These are phyloP conservation scores for Pangasianodon gigas DNA, from an alignment of 2,113 vertebrate species.

Conservation along the genomic window DNA sequence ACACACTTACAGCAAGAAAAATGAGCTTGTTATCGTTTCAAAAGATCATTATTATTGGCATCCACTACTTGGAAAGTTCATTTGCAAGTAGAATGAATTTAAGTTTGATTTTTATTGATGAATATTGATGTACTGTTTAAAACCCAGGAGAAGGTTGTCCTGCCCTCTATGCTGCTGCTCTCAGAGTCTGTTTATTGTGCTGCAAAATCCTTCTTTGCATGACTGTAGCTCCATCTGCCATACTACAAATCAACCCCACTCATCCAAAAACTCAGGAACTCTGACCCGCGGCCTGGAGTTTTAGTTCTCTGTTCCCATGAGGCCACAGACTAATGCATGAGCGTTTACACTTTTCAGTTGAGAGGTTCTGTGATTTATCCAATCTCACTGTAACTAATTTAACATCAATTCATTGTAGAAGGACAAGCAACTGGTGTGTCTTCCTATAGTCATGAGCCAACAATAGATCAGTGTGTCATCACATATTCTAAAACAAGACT, in stretches of 20 bases:
- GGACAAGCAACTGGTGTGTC: constrained; percentile 23
- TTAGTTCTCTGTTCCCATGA: constrained; percentile 20
- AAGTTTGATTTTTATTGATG: background rate
- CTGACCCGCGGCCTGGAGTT: background rate
- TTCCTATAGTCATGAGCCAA: constrained; percentile 13
- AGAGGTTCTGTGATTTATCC: constrained; percentile 35
- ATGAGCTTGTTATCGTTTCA: background rate
- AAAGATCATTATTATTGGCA: background rate
- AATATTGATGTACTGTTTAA: constrained; percentile 1
- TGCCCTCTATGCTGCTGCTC: background rate
- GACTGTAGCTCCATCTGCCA: constrained; percentile 26
- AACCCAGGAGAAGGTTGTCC: background rate
- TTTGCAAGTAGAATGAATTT: background rate
- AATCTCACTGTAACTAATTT: constrained; percentile 34
- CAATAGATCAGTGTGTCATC: constrained; percentile 20
- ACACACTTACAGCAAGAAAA: background rate
- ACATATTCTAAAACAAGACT: background rate
- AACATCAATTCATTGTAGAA: constrained; percentile 37
- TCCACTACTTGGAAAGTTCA: background rate
- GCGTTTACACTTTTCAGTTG: constrained; percentile 34
- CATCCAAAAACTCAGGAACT: constrained; percentile 26
- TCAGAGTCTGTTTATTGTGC: constrained; percentile 11
- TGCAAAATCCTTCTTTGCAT: constrained; percentile 30
- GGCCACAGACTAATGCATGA: constrained; percentile 29
- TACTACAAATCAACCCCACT: constrained; percentile 47